These are phyloP conservation scores for Nomia melanderi DNA, from an alignment of 1,140 invertebrate genomes.

Conservation along the genomic window DNA sequence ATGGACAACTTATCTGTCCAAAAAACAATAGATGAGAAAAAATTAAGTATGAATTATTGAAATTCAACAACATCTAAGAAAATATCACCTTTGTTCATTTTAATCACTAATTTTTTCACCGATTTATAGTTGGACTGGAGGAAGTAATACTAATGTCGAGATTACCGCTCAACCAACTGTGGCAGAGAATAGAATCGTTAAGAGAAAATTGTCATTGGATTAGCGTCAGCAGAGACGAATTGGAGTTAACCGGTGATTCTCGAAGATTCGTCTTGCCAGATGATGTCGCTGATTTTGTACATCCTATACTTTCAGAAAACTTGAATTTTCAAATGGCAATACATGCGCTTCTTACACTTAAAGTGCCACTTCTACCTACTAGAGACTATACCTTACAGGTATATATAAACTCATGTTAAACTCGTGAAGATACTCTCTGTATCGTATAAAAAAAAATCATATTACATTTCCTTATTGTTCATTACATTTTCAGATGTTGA, in stretches of 20 bases:
- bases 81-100: neutral
- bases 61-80: neutral
- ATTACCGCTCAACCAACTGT: conserved; percentile 85
- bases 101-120: conserved; percentile 25
- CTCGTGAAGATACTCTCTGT: neutral
- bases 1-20: conserved; percentile 76
- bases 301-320: conserved; percentile 82
- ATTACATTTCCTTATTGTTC: neutral
- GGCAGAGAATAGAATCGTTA: conserved; percentile 85
- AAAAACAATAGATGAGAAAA: conserved; percentile 79
- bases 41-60: conserved; percentile 74
- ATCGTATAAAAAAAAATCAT: neutral
- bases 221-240: conserved; percentile 75
- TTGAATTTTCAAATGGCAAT: conserved; percentile 82
- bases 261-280: conserved; percentile 84
- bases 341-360: conserved; percentile 80
- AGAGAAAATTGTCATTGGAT: conserved; percentile 84
- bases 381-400: conserved; percentile 75
- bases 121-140: conserved; percentile 82
- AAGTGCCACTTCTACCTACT: conserved; percentile 83
- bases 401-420: conserved; percentile 12
- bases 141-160: conserved; percentile 84
- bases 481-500: conserved; percentile 72
- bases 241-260: conserved; percentile 80
- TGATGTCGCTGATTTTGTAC: conserved; percentile 84